Evolutionary conservation across 2,888 invertebrate species (phyloP).

Genomic region (Cheilosia pagana): DNA sequence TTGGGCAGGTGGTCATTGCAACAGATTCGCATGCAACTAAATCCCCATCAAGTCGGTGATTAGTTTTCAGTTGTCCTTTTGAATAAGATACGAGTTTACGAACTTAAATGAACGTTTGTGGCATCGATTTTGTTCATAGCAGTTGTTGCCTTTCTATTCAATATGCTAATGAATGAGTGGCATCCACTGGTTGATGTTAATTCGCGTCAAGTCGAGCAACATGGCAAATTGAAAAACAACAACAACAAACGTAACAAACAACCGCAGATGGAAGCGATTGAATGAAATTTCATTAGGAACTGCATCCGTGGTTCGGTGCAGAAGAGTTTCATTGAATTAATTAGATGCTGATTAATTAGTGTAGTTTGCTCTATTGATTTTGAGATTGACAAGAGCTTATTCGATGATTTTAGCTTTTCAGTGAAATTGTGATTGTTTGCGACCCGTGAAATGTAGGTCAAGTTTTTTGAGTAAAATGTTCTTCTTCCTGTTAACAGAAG

Average conservation of each 20-base stretch:
- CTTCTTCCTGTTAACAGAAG: too few relatives aligned
- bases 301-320: slow-evolving; percentile 14
- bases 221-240: slow-evolving; percentile 3
- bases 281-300: slow-evolving; percentile 28
- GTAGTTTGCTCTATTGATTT: slow-evolving; percentile 17
- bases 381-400: slow-evolving; percentile 8
- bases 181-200: slow-evolving; percentile 19
- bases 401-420: background rate
- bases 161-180: background rate
- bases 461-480: too few relatives aligned
- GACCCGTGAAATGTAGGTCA: background rate
- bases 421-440: background rate
- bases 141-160: background rate
- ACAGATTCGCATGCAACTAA: background rate
- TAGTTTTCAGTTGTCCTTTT: slow-evolving; percentile 6
- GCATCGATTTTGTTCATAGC: background rate
- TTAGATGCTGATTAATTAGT: slow-evolving; percentile 44
- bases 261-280: slow-evolving; percentile 5
- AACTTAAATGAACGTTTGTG: slow-evolving; percentile 4
- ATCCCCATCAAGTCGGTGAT: background rate
- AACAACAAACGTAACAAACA: slow-evolving; percentile 9
- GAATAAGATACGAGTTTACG: background rate
- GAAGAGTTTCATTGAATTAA: slow-evolving; percentile 27
- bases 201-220: slow-evolving; percentile 12
- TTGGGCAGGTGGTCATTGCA: background rate